Conservation (phyloP, 2,113 vertebrate species). For the Aphyosemion australe region DNA sequence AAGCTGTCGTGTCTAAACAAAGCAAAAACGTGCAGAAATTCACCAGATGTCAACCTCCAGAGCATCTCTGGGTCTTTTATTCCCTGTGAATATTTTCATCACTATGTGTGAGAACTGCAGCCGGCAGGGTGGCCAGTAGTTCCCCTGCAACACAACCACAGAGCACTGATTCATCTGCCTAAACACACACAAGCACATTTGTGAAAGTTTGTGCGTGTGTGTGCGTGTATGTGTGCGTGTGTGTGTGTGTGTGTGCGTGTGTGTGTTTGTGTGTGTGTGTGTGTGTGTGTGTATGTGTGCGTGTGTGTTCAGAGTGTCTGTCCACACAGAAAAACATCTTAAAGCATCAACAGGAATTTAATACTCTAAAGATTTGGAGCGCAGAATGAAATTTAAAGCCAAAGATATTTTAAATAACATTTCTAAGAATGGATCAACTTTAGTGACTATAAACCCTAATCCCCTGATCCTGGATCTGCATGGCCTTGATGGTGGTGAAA, state of each 20-base stretch:
- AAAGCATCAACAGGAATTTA: too few species aligned
- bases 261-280: not conserved
- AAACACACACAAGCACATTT: slow-evolving; percentile 50
- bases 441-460: too few species aligned
- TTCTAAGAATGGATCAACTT: too few species aligned
- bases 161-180: slow-evolving; percentile 61
- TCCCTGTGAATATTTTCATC: slow-evolving; percentile 1
- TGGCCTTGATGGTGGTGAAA: too few species aligned
- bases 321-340: not conserved
- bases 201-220: slow-evolving; percentile 14
- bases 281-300: not conserved
- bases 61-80: not conserved
- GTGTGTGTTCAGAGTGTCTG: not conserved
- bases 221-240: not conserved
- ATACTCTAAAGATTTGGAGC: not conserved
- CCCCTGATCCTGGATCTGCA: too few species aligned
- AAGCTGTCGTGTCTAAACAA: not conserved
- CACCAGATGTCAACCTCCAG: not conserved
- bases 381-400: not conserved
- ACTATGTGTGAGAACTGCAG: slow-evolving; percentile 17
- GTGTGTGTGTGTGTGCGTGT: slow-evolving; percentile 7
- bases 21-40: not conserved
- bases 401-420: too few species aligned
- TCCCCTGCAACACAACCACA: slow-evolving; percentile 45
- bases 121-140: slow-evolving; percentile 53